Evolutionary conservation across 2,888 invertebrate species (phyloP).

Genomic region (Lacanobia wlatinum): DNA sequence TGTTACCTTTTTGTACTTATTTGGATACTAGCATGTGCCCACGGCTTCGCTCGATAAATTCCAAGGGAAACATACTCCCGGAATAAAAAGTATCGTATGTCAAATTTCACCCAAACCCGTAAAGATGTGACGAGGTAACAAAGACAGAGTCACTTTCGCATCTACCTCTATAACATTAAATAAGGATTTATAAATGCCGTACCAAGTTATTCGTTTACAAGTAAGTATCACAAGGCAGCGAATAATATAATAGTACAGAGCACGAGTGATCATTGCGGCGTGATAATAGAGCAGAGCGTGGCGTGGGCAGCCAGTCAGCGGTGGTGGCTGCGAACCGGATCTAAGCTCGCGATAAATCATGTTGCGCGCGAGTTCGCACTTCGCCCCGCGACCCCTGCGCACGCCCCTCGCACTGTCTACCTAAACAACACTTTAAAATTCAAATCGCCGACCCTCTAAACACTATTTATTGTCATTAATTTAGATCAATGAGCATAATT

Average conservation of each 20-base stretch:
- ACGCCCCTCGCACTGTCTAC: slow-evolving; percentile 60
- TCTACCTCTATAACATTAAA: too few species aligned
- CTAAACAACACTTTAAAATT: slow-evolving; percentile 53
- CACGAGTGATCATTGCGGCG: slow-evolving; percentile 83
- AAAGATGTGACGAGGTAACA: too few species aligned
- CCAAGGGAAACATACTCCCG: too few species aligned
- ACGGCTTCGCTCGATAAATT: too few species aligned
- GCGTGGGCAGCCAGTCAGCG: slow-evolving; percentile 87
- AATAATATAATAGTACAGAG: slow-evolving; percentile 76
- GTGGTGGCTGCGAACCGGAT: slow-evolving; percentile 85
- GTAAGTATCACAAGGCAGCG: slow-evolving; percentile 72
- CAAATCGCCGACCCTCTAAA: slow-evolving; percentile 37
- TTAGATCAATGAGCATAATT: too few species aligned
- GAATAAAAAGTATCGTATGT: too few species aligned
- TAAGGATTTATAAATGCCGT: neutral
- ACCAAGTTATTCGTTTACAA: slow-evolving; percentile 49
- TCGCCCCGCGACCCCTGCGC: slow-evolving; percentile 58
- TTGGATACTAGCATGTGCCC: neutral
- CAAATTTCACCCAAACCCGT: too few species aligned
- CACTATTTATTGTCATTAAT: neutral
- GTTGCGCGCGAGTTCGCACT: slow-evolving; percentile 74
- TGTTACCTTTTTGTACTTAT: slow-evolving; percentile 18
- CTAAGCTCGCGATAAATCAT: slow-evolving; percentile 86
- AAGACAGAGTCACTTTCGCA: too few species aligned
- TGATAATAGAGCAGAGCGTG: slow-evolving; percentile 86